Conservation (phyloP, 2,797 vertebrate species). For the Sorex maritimensis region DNA sequence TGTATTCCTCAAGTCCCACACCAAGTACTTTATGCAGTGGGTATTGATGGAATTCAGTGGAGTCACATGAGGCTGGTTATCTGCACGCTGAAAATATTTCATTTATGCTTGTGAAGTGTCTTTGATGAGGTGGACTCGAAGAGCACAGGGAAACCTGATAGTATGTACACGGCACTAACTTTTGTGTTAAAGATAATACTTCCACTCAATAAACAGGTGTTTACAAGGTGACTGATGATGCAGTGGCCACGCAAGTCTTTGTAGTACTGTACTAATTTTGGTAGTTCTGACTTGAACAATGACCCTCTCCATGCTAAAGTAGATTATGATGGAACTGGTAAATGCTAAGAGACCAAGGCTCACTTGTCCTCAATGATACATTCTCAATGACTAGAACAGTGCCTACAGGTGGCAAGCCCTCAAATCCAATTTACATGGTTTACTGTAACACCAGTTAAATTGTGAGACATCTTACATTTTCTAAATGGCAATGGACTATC, state of each 20-base stretch:
- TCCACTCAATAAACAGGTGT: not conserved
- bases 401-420: not conserved
- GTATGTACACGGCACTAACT: not conserved
- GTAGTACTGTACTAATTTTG: not conserved
- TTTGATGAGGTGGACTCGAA: not conserved
- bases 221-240: not conserved
- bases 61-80: constrained; percentile 30
- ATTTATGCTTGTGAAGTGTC: not conserved
- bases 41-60: constrained; percentile 24
- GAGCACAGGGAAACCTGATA: constrained; percentile 13
- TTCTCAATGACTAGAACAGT: not conserved
- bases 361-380: not conserved
- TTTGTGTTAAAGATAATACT: constrained; percentile 10
- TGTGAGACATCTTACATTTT: constrained; percentile 17
- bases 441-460: not conserved
- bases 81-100: constrained; percentile 50
- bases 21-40: not conserved
- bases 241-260: not conserved
- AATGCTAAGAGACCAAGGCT: not conserved
- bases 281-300: not conserved
- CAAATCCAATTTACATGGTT: not conserved
- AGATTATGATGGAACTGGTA: not conserved
- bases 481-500: constrained; percentile 26
- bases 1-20: not conserved
- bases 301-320: not conserved